Conservation (phyloP, 2,113 vertebrate genomes). For the Poicephalus gulielmi region DNA sequence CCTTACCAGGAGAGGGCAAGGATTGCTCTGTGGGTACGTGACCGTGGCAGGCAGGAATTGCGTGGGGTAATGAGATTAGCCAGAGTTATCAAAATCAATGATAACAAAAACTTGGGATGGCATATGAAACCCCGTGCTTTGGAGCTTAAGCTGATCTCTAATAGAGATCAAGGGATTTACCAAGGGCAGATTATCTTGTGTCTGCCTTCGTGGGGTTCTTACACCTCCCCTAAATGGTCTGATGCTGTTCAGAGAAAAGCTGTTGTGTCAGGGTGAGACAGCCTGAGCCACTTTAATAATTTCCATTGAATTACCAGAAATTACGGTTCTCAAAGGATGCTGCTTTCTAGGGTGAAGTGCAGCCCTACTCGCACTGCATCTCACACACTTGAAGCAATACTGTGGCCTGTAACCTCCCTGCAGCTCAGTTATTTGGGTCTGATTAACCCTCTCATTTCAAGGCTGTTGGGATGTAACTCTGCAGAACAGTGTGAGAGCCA, state of each 20-base stretch:
- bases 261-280: slow-evolving; percentile 28
- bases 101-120: slow-evolving; percentile 59
- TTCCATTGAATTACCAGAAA: slow-evolving; percentile 62
- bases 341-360: slow-evolving; percentile 25
- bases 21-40: slow-evolving; percentile 23
- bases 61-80: slow-evolving; percentile 52
- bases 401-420: neutral
- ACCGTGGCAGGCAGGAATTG: neutral
- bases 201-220: slow-evolving; percentile 58
- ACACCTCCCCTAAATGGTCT: slow-evolving; percentile 58
- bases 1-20: slow-evolving; percentile 19
- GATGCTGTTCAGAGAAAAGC: slow-evolving; percentile 58
- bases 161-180: slow-evolving; percentile 66
- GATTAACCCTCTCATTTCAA: neutral
- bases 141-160: slow-evolving; percentile 66
- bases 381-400: neutral
- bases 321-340: slow-evolving; percentile 45
- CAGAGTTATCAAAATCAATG: neutral
- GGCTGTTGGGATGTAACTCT: neutral
- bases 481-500: neutral
- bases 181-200: slow-evolving; percentile 56
- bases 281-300: slow-evolving; percentile 50
- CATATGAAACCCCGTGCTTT: slow-evolving; percentile 19
- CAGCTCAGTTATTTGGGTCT: neutral
- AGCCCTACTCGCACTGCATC: neutral